A percentile compares a stretch with the other conserved stretches of the same genome.
Conservation (phyloP, 2,113 vertebrate species). For the Forbesichthys papilliferus region DNA sequence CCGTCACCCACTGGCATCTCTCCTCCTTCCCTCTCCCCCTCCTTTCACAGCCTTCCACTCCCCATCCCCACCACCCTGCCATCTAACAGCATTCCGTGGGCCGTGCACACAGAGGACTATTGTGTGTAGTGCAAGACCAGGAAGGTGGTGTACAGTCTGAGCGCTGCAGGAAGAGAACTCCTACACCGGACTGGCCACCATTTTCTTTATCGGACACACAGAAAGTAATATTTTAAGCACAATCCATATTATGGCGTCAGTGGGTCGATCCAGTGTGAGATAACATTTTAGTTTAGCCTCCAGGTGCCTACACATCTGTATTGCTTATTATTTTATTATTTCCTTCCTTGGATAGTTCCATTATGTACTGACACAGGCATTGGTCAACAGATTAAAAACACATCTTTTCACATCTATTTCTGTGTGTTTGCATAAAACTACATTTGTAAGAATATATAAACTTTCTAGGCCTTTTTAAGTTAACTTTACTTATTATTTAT, state of each 20-base stretch:
- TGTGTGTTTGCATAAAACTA: not conserved
- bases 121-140: constrained; percentile 59
- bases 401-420: not conserved
- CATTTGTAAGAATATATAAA: too few species aligned
- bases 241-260: too few species aligned
- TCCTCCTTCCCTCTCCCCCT: constrained; percentile 47
- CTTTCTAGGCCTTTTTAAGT: too few species aligned
- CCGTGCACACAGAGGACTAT: constrained; percentile 81
- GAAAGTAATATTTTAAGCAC: too few species aligned
- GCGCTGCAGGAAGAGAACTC: constrained; percentile 55
- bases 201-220: not conserved
- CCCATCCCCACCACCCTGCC: constrained; percentile 77
- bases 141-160: constrained; percentile 68
- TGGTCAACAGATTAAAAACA: too few species aligned
- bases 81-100: constrained; percentile 80
- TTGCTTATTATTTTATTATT: constrained; percentile 2
- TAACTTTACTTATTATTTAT: too few species aligned
- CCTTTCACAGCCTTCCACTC: constrained; percentile 43
- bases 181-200: constrained; percentile 36
- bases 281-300: not conserved
- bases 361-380: not conserved
- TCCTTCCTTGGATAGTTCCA: constrained; percentile 13
- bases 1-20: constrained; percentile 47
- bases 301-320: not conserved
- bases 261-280: not conserved